Base-by-base conservation (phyloP, 1,140 invertebrate genomes). In the Pseudachorutes palmiensis region DNA sequence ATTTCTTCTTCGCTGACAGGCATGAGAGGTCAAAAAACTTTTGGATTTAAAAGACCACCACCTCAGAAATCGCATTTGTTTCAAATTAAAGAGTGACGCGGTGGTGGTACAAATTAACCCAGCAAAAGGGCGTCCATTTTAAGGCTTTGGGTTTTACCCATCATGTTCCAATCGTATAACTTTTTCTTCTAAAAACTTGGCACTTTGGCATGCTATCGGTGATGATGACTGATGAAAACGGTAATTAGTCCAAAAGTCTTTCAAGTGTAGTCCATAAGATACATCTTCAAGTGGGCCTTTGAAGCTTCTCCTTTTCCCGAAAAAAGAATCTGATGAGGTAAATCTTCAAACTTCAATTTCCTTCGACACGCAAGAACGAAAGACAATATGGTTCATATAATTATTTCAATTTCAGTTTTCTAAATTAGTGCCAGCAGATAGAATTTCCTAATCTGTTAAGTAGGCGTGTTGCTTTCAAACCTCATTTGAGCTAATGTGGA, bases 1-100 rank as follows among this genome's bases (percentile, higher is more conserved):
- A 72, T 72, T 72, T 65, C 32, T 30, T 69, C 61, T 14, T 66
- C 59, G 70, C 68, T 72, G 70, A 72, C 70, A 72, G 49, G 60
- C 28, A 66, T 62, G 67, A 65, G 66, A 62, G 57, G 62, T 45
- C 45, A 65, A 67, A 65, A 63, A 68, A 67, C 65, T 72, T 69
- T 67, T 72, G 69, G 65, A 57, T 64, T 55, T 16, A 3, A 41
- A 9, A 19, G 5, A 41, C 5, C 5, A 41, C 36, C 19, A 9
- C 5, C 5, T 41, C 36, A 5, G 36, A 19, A 41, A 41, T 41
- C 5, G 36, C 36, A 41, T 9, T 41, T 41, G 5, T 41, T 41
- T 19, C 36, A 9, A 41, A 9, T 19, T 9, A 55, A 55, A 55
- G 51, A 26, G 51, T 22, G n/a, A n/a, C n/a, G n/a, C n/a, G n/a